phyloP scores from a whole-genome alignment of 2,888 invertebrate genomes.

The Ditula angustiorana region DNA sequence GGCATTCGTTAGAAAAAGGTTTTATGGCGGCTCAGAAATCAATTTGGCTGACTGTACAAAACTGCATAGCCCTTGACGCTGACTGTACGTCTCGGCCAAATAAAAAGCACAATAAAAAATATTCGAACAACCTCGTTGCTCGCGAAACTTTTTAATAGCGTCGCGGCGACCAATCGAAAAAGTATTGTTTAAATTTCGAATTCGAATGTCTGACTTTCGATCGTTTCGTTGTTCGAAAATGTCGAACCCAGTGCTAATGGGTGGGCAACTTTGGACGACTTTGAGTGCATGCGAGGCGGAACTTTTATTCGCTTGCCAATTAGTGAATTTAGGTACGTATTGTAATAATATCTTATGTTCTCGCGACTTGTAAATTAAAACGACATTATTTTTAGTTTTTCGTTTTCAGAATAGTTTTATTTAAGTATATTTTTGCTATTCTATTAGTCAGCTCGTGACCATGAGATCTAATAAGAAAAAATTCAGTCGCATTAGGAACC shows the following conservation, averaged over 20 bases:
- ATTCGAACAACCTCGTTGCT: conserved; percentile 48
- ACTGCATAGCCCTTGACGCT: too few relatives aligned
- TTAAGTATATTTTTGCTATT: too few relatives aligned
- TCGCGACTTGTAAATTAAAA: too few relatives aligned
- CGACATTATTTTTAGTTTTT: too few relatives aligned
- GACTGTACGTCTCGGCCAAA: not conserved
- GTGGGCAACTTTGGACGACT: conserved; percentile 55
- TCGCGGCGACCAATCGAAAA: conserved; percentile 74
- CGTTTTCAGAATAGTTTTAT: too few relatives aligned
- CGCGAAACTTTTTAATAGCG: conserved; percentile 79
- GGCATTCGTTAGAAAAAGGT: too few relatives aligned
- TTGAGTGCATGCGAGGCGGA: conserved; percentile 58
- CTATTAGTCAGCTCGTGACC: too few relatives aligned
- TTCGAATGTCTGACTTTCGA: conserved; percentile 61
- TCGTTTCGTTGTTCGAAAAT: conserved; percentile 62
- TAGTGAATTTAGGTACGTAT: conserved; percentile 14
- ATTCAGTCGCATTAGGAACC: too few relatives aligned
- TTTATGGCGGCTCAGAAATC: too few relatives aligned
- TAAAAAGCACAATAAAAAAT: conserved; percentile 19
- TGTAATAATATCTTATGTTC: too few relatives aligned
- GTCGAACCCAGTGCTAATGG: conserved; percentile 59
- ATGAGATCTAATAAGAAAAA: too few relatives aligned
- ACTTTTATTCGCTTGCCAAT: conserved; percentile 43
- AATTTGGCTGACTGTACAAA: too few relatives aligned
- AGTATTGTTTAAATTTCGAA: conserved; percentile 75